Evolutionary conservation across 2,113 vertebrate species (phyloP).

Genomic region (Lota lota): DNA sequence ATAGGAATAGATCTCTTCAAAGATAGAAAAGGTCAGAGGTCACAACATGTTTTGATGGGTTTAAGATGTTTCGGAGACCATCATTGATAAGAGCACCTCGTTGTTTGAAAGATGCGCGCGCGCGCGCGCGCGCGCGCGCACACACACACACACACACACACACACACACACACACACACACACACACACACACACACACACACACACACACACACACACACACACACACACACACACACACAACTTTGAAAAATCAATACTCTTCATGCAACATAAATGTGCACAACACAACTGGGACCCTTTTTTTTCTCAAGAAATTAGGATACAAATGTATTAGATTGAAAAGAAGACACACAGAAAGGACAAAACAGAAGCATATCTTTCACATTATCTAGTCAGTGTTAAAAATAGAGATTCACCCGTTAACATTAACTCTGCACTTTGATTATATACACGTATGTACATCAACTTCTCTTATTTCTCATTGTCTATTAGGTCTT

Average conservation of each 20-base stretch:
- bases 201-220: slow-evolving; percentile 5
- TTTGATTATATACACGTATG: slow-evolving; percentile 79
- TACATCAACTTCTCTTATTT: slow-evolving; percentile 71
- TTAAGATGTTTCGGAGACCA: neutral
- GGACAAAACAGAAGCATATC: slow-evolving; percentile 37
- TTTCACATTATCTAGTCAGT: slow-evolving; percentile 84
- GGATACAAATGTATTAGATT: slow-evolving; percentile 47
- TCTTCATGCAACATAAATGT: slow-evolving; percentile 77
- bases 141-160: slow-evolving; percentile 3
- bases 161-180: slow-evolving; percentile 24
- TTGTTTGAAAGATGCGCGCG: slow-evolving; percentile 50
- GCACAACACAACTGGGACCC: slow-evolving; percentile 71
- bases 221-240: slow-evolving; percentile 64
- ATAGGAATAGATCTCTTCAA: slow-evolving; percentile 14
- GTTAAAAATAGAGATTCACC: slow-evolving; percentile 85
- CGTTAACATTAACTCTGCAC: slow-evolving; percentile 78
- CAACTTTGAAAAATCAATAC: slow-evolving; percentile 63
- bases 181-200: slow-evolving; percentile 14
- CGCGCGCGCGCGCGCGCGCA: slow-evolving; percentile 52
- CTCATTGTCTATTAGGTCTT: slow-evolving; percentile 71
- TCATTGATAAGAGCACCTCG: slow-evolving; percentile 46
- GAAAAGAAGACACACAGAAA: slow-evolving; percentile 28
- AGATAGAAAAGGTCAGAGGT: too few species aligned
- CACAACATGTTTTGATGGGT: too few species aligned
- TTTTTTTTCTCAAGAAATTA: slow-evolving; percentile 50